These are phyloP conservation scores for Trididemnum miniatum DNA, from an alignment of 23 tunicate genomes.

Conservation along the genomic window DNA sequence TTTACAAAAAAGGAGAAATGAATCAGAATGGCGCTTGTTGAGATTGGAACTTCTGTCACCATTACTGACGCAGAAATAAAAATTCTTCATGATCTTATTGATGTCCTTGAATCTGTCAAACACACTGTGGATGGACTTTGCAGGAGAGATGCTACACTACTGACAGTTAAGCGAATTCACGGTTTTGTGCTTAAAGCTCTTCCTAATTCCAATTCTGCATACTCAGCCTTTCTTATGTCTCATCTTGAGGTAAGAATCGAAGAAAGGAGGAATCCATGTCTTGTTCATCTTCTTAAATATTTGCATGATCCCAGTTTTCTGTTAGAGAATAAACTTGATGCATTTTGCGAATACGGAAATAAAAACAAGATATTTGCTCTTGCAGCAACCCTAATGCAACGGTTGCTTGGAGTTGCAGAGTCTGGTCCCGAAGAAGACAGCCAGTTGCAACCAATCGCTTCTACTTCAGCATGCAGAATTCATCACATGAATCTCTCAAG, in stretches of 20 bases:
- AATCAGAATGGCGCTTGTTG: constrained; percentile 45
- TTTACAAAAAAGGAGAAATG: constrained; percentile 52
- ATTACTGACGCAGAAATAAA: constrained; percentile 27
- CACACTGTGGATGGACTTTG: constrained; percentile 39
- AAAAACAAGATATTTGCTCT: too few species aligned
- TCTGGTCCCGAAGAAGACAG: constrained; percentile 12
- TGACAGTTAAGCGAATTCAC: too few species aligned
- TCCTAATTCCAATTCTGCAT: constrained; percentile 14
- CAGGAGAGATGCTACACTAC: constrained; percentile 29
- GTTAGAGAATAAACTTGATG: too few species aligned
- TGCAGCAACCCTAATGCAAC: too few species aligned
- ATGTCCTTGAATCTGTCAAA: constrained; percentile 34
- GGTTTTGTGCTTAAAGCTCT: constrained; percentile 40
- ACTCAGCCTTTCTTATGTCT: constrained; percentile 27
- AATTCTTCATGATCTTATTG: constrained; percentile 27
- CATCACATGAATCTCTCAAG: constrained; percentile 11
- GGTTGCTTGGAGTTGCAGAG: too few species aligned
- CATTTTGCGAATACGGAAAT: too few species aligned
- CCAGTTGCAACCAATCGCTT: too few species aligned
- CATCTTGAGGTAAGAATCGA: too few species aligned
- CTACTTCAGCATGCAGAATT: neutral
- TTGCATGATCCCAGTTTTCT: too few species aligned
- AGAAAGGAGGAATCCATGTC: too few species aligned
- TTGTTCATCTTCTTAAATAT: too few species aligned
- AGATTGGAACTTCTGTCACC: constrained; percentile 36